These are phyloP conservation scores for Bos indicus DNA, from an alignment of 2,113 vertebrate species.

Conservation along the genomic window DNA sequence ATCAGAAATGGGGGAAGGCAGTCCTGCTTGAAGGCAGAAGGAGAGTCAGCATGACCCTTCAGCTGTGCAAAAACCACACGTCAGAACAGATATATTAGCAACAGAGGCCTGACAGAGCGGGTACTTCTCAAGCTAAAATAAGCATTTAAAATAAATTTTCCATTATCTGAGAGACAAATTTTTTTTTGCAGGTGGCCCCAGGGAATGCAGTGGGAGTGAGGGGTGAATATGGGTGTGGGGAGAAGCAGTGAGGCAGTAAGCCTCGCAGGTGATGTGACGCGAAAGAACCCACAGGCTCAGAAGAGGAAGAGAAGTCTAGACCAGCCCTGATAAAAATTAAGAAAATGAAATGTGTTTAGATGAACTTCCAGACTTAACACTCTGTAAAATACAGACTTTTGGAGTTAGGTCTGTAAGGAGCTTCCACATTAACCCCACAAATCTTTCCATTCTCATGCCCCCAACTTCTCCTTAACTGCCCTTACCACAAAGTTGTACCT, in stretches of 20 bases:
- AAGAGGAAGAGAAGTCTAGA: slow-evolving; percentile 48
- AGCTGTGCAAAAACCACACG: slow-evolving; percentile 16
- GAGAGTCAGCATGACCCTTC: not conserved
- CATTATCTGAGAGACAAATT: not conserved
- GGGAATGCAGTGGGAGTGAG: not conserved
- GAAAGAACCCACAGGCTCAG: not conserved
- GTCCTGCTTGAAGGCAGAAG: not conserved
- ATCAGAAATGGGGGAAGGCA: not conserved
- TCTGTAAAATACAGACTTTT: not conserved
- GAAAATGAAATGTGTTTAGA: not conserved
- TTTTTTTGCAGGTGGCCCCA: slow-evolving; percentile 17
- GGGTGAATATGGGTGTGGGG: not conserved
- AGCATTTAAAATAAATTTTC: slow-evolving; percentile 41
- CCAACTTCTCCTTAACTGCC: not conserved
- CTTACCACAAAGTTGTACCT: not conserved
- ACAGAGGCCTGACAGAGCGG: not conserved
- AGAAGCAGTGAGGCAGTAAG: slow-evolving; percentile 34
- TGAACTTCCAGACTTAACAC: not conserved
- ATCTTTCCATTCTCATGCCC: not conserved
- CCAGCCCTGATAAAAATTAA: not conserved
- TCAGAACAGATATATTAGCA: not conserved
- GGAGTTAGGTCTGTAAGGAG: not conserved
- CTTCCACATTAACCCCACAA: not conserved
- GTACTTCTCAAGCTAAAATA: slow-evolving; percentile 25
- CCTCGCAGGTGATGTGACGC: not conserved